These are phyloP conservation scores for Hypotaenidia okinawae DNA, from an alignment of 2,797 vertebrate species.

Conservation along the genomic window DNA sequence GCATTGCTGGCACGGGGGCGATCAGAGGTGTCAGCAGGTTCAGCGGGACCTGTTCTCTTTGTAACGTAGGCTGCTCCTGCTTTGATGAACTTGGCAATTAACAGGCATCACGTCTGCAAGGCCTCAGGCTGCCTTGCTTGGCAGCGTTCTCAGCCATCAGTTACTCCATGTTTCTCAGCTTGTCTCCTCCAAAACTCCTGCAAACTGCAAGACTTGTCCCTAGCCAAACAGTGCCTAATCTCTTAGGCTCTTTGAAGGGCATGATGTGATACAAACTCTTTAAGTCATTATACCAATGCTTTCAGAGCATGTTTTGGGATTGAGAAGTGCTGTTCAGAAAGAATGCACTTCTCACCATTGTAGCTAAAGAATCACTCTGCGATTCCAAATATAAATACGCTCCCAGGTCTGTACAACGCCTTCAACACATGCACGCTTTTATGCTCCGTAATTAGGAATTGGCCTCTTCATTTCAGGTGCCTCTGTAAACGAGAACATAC, in stretches of 20 bases:
- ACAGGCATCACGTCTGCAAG: not conserved
- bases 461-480: not conserved
- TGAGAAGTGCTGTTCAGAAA: not conserved
- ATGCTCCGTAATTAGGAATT: not conserved
- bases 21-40: not conserved
- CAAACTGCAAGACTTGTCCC: not conserved
- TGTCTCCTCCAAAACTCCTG: not conserved
- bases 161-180: not conserved
- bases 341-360: not conserved
- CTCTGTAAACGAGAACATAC: not conserved
- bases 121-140: not conserved
- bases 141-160: fast-evolving
- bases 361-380: not conserved
- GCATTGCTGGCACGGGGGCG: not conserved
- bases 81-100: not conserved
- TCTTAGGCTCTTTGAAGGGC: not conserved
- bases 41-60: not conserved
- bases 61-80: not conserved
- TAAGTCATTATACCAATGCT: not conserved
- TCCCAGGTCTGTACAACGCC: not conserved
- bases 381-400: not conserved
- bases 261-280: not conserved
- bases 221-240: not conserved
- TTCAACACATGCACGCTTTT: not conserved
- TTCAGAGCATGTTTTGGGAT: not conserved